Evolutionary conservation across 2,797 vertebrate species (phyloP), one percentile per base, ranked within the genome.

Genomic region (Phoxinus dragarum): DNA sequence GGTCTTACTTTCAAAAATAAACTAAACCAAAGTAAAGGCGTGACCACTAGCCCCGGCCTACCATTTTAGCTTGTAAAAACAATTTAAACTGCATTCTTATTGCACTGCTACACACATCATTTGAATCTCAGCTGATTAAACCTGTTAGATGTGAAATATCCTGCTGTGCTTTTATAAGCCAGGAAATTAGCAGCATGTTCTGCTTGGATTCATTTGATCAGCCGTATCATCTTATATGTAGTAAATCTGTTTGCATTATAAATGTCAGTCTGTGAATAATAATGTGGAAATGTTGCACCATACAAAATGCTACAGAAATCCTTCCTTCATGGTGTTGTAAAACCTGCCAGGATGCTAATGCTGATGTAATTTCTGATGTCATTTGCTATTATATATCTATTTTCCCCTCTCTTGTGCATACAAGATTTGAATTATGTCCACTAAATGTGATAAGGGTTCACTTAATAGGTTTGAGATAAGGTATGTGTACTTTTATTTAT

Each of bases 281-380:
- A 67, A 84, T 59, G 31, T 61, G 27, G 80, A 80, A 79, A 85
- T 71, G 52, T 72, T 79, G 67, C 75, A n/a, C 14, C 21, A 38
- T 49, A 31, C 67, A 73, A 49, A 49, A 80, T 77, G 40, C 21
- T 80, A 61, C 80, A 72, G 54, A 69, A 64, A 73, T 38, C 76
- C 42, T 52, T 66, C 31, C 23, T 34, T 64, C n/a, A 23, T 44
- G 10, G 82, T 34, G 82, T 77, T 78, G n/a, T 77, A 69, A 84
- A 84, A 54, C 17, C 19, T 59, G 36, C n/a, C 82, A 68, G 36
- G 74, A 69, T 69, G 66, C 27, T 8, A 27, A 49, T 54, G 17
- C 47, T 77, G 73, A 84, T 77, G 82, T 68, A 54, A 84, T 84
- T 36, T 31, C 74, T 84, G 61, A 84, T 84, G 82, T 78, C 49